Evolutionary conservation across 2,888 invertebrate species (phyloP).

Genomic region (Penaeus monodon): DNA sequence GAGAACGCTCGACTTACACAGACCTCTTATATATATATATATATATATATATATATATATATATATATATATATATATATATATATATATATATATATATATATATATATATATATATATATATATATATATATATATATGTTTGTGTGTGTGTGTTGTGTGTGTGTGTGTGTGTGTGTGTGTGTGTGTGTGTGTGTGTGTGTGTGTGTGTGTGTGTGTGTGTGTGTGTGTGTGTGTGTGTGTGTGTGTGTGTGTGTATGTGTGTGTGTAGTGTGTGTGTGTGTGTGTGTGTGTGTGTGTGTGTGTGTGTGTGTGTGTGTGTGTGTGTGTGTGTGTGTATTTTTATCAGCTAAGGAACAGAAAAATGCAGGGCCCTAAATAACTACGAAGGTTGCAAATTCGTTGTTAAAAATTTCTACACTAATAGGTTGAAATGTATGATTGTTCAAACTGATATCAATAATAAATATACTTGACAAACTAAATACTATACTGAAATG

Average conservation of each 20-base stretch:
- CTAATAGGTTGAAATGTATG: no score
- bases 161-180: not conserved
- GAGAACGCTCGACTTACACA: not conserved
- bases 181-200: not conserved
- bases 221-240: no score
- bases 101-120: conserved; percentile 18
- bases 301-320: not conserved
- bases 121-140: conserved; percentile 25
- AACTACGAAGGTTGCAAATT: no score
- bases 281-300: no score
- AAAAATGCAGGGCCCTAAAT: no score
- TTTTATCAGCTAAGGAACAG: not conserved
- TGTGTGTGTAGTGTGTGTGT: not conserved
- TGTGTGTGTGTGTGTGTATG: no score
- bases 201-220: not conserved
- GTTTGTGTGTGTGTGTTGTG: not conserved
- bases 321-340: not conserved
- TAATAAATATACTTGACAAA: no score
- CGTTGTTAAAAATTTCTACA: no score
- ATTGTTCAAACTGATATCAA: no score
- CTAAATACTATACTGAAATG: no score
- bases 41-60: not conserved
- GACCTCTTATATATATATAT: not conserved
- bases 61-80: not conserved
- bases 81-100: conserved; percentile 1